A percentile compares a stretch with the other conserved stretches of the same genome.
phyloP scores from a whole-genome alignment of 2,797 vertebrate species.

The Streptopelia turtur region DNA sequence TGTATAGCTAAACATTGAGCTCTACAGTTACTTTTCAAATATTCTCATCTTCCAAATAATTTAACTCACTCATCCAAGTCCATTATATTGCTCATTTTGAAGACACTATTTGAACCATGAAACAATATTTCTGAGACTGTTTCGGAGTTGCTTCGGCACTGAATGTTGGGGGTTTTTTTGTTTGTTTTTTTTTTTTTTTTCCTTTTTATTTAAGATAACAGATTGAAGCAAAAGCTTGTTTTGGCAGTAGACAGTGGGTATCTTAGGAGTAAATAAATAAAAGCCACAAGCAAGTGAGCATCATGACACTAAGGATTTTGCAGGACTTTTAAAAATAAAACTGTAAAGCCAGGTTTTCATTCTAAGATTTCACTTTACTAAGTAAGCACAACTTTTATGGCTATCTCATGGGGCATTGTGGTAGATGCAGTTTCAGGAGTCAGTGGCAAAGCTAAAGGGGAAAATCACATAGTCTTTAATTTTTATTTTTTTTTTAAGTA shows the following conservation, averaged over 20 bases:
- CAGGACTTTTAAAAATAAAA: not conserved
- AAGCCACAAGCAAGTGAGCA: not conserved
- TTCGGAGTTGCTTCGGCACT: not conserved
- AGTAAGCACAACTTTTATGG: not conserved
- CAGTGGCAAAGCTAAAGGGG: not conserved
- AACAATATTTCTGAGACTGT: not conserved
- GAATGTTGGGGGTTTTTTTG: too few species aligned
- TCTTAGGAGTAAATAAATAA: constrained; percentile 5
- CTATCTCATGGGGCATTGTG: not conserved
- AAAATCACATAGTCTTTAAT: not conserved
- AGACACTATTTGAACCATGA: not conserved
- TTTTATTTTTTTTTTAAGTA: not conserved
- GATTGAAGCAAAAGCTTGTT: not conserved
- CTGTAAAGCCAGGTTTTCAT: not conserved
- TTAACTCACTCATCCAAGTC: not conserved
- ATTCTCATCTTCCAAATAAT: not conserved
- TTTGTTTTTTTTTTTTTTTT: not conserved
- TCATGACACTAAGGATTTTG: not conserved
- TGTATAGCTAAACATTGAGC: not conserved
- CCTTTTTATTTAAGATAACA: not conserved
- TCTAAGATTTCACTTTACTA: not conserved
- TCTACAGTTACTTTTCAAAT: not conserved
- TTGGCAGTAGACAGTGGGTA: not conserved
- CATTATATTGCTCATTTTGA: not conserved
- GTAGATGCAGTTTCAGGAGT: not conserved